Percentiles rank a stretch among this genome's conserved stretches.
phyloP scores from a whole-genome alignment of 1,140 invertebrate genomes.

The Sycophila sp. region DNA sequence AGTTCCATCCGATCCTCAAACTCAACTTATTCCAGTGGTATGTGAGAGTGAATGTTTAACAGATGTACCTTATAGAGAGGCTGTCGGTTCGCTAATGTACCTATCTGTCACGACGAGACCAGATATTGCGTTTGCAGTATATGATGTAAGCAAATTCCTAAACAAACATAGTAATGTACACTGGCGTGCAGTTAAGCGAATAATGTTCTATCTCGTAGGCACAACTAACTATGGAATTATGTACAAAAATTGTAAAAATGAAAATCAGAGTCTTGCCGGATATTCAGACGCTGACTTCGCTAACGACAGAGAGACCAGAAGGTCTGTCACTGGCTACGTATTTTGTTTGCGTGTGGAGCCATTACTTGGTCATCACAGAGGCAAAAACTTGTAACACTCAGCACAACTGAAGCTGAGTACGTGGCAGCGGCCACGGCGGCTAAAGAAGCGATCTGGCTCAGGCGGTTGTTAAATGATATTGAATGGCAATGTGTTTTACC shows the following conservation, averaged over 20 bases:
- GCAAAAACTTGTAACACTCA: background rate
- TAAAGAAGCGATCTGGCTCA: background rate
- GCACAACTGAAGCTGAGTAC: background rate
- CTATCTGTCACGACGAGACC: conserved; percentile 5
- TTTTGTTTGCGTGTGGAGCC: background rate
- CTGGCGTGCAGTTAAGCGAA: background rate
- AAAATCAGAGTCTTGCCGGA: background rate
- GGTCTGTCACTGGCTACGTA: background rate
- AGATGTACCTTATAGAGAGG: conserved; percentile 25
- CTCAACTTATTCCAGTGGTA: background rate
- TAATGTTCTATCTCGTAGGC: background rate
- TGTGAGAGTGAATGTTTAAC: background rate
- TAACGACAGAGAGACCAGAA: background rate
- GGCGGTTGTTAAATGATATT: background rate
- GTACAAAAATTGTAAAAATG: background rate
- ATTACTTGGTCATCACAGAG: background rate
- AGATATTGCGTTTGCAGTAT: conserved; percentile 22
- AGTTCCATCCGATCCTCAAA: conserved; percentile 39
- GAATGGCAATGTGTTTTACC: background rate
- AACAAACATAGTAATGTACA: background rate
- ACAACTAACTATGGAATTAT: background rate
- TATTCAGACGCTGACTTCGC: background rate
- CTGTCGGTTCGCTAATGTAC: conserved; percentile 31
- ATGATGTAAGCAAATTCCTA: conserved; percentile 19
- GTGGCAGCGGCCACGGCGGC: background rate